Base-by-base conservation (phyloP, 2,797 vertebrate species). In the Cryptoprocta ferox region DNA sequence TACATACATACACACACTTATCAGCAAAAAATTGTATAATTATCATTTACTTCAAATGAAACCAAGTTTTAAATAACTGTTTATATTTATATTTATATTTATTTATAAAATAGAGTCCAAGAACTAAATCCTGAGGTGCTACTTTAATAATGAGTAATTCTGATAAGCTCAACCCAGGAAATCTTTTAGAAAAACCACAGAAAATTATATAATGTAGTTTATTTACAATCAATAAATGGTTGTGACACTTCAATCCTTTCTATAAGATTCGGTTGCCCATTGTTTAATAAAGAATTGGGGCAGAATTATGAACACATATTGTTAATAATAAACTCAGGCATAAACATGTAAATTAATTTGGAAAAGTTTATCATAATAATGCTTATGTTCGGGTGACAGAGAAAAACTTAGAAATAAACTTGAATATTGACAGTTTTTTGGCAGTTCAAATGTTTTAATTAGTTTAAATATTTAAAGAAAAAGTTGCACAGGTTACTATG, bases 131-230 rank as follows among this genome's bases (percentile, higher is more conserved):
- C 97, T 97, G 94, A 98, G 98, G 98, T 95, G 56, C 48, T 98
- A 96, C 97, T 98, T 98, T 98, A 98, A 98, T 98, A 98, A 98
- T 98, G 98, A 94, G 91, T 98, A 98, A 98, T 98, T 98, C 93
- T 98, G 97, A 98, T 98, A 93, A 98, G 91, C 98, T 98, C 82
- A 37, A 96, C 97, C 95, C 93, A 97, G 61, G 95, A 97, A 98
- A 98, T 98, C 98, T 98, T 98, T 97, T 97, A 94, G 97, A 98
- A 94, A 98, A 98, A 98, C 94, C 97, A 85, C 88, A 95, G 98
- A 95, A 98, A 98, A 98, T 98, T 98, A 97, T 90, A 97, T 97
- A 98, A 98, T 95, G 89, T 95, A 16, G 0, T 98, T 98, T 98
- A 98, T 96, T 95, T 98, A 76, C 95, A 97, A 85, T 91, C 75